phyloP scores from a whole-genome alignment of 2,113 vertebrate species.

The Gobius niger region DNA sequence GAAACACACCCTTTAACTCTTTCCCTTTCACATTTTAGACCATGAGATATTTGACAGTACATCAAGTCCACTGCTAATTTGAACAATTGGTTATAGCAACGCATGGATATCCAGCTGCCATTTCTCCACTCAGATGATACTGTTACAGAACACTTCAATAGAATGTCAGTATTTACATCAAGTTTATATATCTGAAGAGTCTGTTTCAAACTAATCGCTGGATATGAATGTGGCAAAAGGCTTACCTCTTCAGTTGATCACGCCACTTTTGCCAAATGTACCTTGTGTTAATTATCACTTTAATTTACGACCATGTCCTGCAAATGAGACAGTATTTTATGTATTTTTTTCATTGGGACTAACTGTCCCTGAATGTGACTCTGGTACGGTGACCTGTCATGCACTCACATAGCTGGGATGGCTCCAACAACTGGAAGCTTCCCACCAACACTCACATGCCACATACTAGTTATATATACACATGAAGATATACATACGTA shows the following conservation, averaged over 20 bases:
- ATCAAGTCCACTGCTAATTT: background rate
- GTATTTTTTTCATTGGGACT: background rate
- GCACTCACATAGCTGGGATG: conserved; percentile 32
- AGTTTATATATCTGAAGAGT: conserved; percentile 9
- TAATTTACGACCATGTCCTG: too few species aligned
- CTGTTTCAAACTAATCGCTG: conserved; percentile 11
- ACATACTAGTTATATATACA: background rate
- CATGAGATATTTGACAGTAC: background rate
- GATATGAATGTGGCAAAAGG: conserved; percentile 23
- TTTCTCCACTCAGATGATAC: background rate
- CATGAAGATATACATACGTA: conserved; percentile 5
- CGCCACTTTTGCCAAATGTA: background rate
- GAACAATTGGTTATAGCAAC: background rate
- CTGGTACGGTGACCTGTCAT: conserved; percentile 18
- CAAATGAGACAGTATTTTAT: background rate
- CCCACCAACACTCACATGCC: conserved; percentile 10
- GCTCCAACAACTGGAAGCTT: conserved; percentile 27
- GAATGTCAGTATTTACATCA: too few species aligned
- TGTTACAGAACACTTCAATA: conserved; percentile 32
- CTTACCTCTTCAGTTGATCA: conserved; percentile 11
- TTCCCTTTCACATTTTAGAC: conserved; percentile 3
- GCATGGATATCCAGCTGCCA: background rate
- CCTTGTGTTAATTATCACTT: background rate
- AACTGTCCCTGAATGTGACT: conserved; percentile 11
- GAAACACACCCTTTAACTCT: conserved; percentile 24